Evolutionary conservation across 2,797 vertebrate species (phyloP), one percentile per base, ranked within the genome.

Genomic region (Neopelma chrysocephalum): DNA sequence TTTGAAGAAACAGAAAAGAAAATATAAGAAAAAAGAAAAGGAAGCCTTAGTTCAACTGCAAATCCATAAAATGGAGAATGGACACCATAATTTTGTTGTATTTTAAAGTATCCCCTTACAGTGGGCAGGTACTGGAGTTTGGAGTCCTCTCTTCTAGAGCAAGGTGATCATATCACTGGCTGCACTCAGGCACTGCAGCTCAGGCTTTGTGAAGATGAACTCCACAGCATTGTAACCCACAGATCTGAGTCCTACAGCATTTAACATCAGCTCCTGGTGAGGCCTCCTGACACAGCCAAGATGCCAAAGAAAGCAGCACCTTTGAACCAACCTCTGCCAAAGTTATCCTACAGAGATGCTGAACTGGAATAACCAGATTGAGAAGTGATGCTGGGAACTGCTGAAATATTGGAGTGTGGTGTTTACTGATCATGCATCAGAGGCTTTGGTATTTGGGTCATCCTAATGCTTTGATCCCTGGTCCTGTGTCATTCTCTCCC

Each of bases 371-470:
- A 94, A 96, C 95, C 62, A 87, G 95, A 82, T 34, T 79, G 87
- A 90, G 64, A 82, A 87, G 61, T 56, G 36, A 76, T 73, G 64
- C 70, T 48, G 79, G 47, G 48, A 82, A 70, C 40, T 77, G 69
- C 89, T 77, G 71, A 92, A 89, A 82, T 54, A 82, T 23, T 14
- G 7, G 56, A 68, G 85, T 32, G 53, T 22, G 43, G 18, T 72
- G 80, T 68, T 93, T 73, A 95, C 56, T 79, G 58, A 83, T 68
- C 40, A 26, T 78, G 58, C 68, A 82, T 93, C 90, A 97, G 64
- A 91, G 48, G 23, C 72, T 93, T 68, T 95, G 96, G 95, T 96
- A 97, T 97, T 57, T 95, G 80, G 95, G 95, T 95, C 94, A 93
- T 70, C 56, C 65, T 50, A 86, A 42, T 75, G 81, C 58, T 79